Conservation (phyloP, 2,797 vertebrate genomes). For the Amphiprion clarkii region DNA sequence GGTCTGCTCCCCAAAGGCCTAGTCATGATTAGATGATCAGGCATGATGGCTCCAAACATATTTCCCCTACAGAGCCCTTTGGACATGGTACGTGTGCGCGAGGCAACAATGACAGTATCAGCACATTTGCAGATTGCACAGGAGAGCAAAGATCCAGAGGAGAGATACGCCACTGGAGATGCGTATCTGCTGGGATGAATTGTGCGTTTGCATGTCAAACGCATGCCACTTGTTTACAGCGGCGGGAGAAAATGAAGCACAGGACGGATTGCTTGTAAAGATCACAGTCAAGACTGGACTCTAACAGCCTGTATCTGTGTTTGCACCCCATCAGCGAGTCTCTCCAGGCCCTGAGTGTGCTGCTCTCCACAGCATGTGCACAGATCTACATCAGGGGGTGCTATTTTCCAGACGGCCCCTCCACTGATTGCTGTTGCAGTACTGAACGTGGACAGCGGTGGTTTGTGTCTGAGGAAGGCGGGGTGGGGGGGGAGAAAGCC, state of each 20-base stretch:
- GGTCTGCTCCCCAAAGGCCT: slow-evolving; percentile 62
- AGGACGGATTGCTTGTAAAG: not conserved
- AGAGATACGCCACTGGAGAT: slow-evolving; percentile 31
- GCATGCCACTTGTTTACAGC: slow-evolving; percentile 2
- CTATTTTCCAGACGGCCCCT: slow-evolving; percentile 18
- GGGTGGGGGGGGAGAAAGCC: not conserved
- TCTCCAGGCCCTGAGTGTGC: slow-evolving; percentile 4
- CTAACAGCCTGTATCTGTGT: not conserved
- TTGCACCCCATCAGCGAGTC: slow-evolving; percentile 21
- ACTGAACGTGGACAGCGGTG: slow-evolving; percentile 25
- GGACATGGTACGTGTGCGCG: slow-evolving; percentile 30
- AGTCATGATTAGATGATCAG: slow-evolving; percentile 75
- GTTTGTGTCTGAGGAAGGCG: slow-evolving; percentile 22
- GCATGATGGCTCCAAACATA: slow-evolving; percentile 72
- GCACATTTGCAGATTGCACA: slow-evolving; percentile 63
- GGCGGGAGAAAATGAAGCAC: not conserved
- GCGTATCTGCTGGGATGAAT: slow-evolving; percentile 12
- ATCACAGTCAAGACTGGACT: slow-evolving; percentile 23
- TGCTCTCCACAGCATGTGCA: slow-evolving; percentile 21
- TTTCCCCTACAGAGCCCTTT: slow-evolving; percentile 61
- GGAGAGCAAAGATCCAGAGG: slow-evolving; percentile 20
- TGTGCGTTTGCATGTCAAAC: slow-evolving; percentile 4
- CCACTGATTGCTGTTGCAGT: slow-evolving; percentile 16
- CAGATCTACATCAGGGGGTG: slow-evolving; percentile 34
- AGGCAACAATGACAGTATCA: slow-evolving; percentile 58